phyloP scores from a whole-genome alignment of 1,140 invertebrate species.

The Orchestia grillus region DNA sequence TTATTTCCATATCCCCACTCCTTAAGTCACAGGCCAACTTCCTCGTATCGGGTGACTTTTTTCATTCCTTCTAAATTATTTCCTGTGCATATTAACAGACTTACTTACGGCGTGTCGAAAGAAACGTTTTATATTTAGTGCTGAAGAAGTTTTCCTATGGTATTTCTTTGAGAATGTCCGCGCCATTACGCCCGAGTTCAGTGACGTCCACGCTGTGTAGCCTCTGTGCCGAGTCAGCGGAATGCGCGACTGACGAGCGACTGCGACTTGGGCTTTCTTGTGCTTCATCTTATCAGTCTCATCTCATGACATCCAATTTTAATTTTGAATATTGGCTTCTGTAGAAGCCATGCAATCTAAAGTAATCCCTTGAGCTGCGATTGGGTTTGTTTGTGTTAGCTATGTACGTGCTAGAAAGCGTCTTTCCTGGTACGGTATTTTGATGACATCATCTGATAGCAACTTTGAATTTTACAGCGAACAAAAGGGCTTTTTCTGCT shows the following conservation, averaged over 20 bases:
- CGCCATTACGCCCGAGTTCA: background rate
- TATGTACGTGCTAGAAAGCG: background rate
- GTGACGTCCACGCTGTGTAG: background rate
- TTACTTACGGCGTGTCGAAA: background rate
- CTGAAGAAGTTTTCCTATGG: background rate
- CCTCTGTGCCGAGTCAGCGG: background rate
- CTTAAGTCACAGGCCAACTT: background rate
- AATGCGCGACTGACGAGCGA: background rate
- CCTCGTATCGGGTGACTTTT: background rate
- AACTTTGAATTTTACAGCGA: background rate
- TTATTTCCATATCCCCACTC: too few species aligned
- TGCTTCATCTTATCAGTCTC: conserved; percentile 43
- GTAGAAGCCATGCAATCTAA: conserved; percentile 19
- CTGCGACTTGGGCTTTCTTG: conserved; percentile 31
- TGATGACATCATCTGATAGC: background rate
- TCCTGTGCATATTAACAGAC: background rate
- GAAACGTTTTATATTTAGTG: background rate
- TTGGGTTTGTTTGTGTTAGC: background rate
- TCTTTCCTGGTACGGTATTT: background rate
- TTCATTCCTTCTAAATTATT: background rate
- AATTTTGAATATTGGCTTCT: conserved; percentile 46
- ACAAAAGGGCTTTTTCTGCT: background rate
- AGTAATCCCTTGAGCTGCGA: background rate
- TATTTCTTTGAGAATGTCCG: background rate
- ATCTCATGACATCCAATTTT: conserved; percentile 40